A percentile compares a stretch with the other conserved stretches of the same genome.
phyloP scores from a whole-genome alignment of 2,113 vertebrate species.

The Sterrhoptilus dennistouni region DNA sequence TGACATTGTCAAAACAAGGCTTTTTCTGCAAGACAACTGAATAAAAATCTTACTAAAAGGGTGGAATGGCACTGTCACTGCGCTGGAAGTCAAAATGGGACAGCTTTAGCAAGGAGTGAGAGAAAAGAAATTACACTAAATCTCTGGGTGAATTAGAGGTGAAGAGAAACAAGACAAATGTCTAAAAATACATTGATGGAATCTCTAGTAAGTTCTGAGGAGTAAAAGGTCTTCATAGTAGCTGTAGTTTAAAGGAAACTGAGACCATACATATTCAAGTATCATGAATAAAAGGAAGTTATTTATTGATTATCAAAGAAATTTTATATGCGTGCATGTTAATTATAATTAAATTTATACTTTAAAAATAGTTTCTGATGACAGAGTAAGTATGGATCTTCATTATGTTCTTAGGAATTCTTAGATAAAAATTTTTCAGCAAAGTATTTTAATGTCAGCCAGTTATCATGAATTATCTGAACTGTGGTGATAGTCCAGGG shows the following conservation, averaged over 20 bases:
- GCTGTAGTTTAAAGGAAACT: neutral
- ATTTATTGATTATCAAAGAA: neutral
- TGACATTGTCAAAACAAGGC: constrained; percentile 12
- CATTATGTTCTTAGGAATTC: neutral
- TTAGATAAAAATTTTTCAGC: neutral
- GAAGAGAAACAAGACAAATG: neutral
- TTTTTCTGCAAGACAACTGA: neutral
- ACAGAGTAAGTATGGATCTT: neutral
- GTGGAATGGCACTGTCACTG: neutral
- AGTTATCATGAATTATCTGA: neutral
- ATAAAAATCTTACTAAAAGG: neutral
- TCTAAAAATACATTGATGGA: neutral
- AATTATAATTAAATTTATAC: neutral
- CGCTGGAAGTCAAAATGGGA: neutral
- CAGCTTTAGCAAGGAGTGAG: neutral
- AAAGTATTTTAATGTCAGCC: neutral
- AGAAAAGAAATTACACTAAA: neutral
- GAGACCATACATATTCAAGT: neutral
- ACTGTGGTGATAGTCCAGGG: neutral
- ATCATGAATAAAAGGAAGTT: neutral
- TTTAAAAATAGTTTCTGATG: neutral
- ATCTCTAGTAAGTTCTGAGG: neutral
- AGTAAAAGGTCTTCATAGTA: neutral
- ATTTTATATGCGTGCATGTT: neutral
- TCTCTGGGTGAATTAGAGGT: neutral